These are phyloP conservation scores for Amphipoea oculea DNA, from an alignment of 2,888 invertebrate genomes.

Conservation along the genomic window DNA sequence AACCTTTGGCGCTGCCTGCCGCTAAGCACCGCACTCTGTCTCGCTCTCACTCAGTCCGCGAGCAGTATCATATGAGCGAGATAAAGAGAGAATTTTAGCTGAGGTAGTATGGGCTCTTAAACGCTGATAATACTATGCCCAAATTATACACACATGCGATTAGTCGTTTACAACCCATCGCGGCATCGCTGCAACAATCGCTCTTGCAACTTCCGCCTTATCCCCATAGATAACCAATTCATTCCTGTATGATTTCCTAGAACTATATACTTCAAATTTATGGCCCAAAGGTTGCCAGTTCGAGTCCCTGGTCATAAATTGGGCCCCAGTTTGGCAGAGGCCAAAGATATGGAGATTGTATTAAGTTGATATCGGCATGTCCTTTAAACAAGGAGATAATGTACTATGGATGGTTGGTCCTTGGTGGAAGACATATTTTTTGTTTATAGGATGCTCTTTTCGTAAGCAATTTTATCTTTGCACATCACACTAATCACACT, in stretches of 20 bases:
- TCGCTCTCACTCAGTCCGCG: no score
- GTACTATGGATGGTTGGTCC: background rate
- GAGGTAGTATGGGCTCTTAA: no score
- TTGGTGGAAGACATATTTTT: slow-evolving; percentile 3
- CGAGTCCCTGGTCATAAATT: slow-evolving; percentile 60
- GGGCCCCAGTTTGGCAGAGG: slow-evolving; percentile 47
- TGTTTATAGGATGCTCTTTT: background rate
- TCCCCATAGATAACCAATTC: slow-evolving; percentile 37
- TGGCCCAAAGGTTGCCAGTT: slow-evolving; percentile 47
- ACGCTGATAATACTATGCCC: background rate
- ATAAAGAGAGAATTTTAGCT: no score
- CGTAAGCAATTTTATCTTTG: background rate
- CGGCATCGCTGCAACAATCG: slow-evolving; percentile 39
- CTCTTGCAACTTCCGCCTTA: slow-evolving; percentile 34
- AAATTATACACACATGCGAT: background rate
- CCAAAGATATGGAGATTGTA: slow-evolving; percentile 56
- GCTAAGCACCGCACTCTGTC: no score
- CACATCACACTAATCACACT: background rate
- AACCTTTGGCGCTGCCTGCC: no score
- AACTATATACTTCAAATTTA: slow-evolving; percentile 59
- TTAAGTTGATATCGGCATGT: slow-evolving; percentile 47
- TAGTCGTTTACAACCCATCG: slow-evolving; percentile 13
- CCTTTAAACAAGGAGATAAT: slow-evolving; percentile 34
- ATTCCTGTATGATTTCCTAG: slow-evolving; percentile 45
- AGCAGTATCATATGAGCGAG: no score